These are phyloP conservation scores for Malthinus flaveolus DNA, from an alignment of 2,888 invertebrate genomes.

Conservation along the genomic window DNA sequence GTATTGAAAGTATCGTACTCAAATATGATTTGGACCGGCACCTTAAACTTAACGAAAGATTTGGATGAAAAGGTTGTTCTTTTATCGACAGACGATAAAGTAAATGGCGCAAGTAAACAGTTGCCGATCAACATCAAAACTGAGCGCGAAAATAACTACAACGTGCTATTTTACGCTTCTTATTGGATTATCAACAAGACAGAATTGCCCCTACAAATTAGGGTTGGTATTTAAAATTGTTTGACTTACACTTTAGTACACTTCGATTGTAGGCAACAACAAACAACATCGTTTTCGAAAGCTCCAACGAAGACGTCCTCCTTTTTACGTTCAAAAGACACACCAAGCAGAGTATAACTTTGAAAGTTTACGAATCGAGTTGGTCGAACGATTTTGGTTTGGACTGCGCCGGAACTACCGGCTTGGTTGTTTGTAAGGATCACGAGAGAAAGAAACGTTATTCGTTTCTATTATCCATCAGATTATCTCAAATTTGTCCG, in stretches of 20 bases:
- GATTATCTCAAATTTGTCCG: constrained; percentile 71
- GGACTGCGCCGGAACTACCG: constrained; percentile 76
- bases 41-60: constrained; percentile 67
- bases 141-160: constrained; percentile 65
- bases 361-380: constrained; percentile 65
- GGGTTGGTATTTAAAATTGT: constrained; percentile 58
- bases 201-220: constrained; percentile 77
- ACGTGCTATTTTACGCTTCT: constrained; percentile 73
- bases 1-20: constrained; percentile 63
- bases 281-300: constrained; percentile 23
- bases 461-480: constrained; percentile 68
- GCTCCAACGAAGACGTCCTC: constrained; percentile 64
- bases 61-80: constrained; percentile 59
- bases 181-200: constrained; percentile 92
- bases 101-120: constrained; percentile 65
- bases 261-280: constrained; percentile 14
- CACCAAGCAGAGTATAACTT: constrained; percentile 57
- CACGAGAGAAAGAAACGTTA: constrained; percentile 73
- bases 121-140: constrained; percentile 70
- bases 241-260: neutral
- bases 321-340: constrained; percentile 67
- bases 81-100: constrained; percentile 64
- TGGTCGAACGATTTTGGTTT: constrained; percentile 67
- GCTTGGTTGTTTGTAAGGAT: constrained; percentile 73
- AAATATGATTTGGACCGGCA: constrained; percentile 71